Conservation (phyloP, 2,888 invertebrate species). For the Ochropleura plecta region DNA sequence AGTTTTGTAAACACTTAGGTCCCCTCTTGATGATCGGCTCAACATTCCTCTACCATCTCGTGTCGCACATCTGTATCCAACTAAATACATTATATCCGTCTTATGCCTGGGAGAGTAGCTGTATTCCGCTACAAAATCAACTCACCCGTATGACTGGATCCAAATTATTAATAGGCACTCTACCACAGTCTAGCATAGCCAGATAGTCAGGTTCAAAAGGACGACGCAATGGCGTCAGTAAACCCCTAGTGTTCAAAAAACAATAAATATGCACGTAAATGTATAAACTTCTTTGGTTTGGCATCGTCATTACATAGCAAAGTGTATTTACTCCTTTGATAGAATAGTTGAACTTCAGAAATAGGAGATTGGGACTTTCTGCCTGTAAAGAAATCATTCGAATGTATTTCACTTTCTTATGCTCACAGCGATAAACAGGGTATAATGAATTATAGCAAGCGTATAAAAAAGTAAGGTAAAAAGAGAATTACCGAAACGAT, state of each 20-base stretch:
- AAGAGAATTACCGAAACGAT: conserved; percentile 77
- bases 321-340: conserved; percentile 78
- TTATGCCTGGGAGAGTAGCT: neutral
- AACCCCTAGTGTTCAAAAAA: conserved; percentile 75
- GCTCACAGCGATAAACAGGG: neutral
- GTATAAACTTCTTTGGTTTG: conserved; percentile 80
- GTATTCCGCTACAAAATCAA: neutral
- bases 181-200: conserved; percentile 83
- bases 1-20: neutral
- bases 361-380: conserved; percentile 75
- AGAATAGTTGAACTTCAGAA: conserved; percentile 78
- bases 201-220: conserved; percentile 74
- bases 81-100: neutral
- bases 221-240: conserved; percentile 81
- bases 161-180: conserved; percentile 87
- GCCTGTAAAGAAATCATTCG: conserved; percentile 73
- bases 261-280: conserved; percentile 79
- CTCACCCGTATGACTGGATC: conserved; percentile 87
- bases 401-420: neutral
- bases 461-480: neutral
- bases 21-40: neutral
- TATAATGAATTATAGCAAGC: neutral
- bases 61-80: neutral
- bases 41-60: neutral
- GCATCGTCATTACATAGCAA: conserved; percentile 83